Percentiles rank a stretch among this genome's conserved stretches.
phyloP scores from a whole-genome alignment of 2,113 vertebrate genomes.

The Thryonomys swinderianus region DNA sequence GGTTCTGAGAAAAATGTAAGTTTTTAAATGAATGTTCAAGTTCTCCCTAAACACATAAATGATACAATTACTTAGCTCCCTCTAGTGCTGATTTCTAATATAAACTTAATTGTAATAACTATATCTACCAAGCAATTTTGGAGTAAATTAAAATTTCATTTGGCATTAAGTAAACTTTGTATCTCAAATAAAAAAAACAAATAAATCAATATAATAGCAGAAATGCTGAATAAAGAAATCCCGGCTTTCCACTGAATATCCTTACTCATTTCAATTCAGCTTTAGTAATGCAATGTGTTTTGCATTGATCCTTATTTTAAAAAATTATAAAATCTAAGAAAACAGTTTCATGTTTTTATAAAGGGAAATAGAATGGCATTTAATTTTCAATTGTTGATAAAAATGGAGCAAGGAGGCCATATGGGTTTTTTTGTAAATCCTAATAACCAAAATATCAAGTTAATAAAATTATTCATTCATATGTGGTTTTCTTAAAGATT shows the following conservation, averaged over 20 bases:
- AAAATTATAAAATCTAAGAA: not conserved
- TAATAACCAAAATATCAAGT: not conserved
- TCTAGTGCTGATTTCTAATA: constrained; percentile 93
- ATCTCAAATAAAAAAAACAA: constrained; percentile 68
- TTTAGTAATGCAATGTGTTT: not conserved
- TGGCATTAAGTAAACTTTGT: constrained; percentile 84
- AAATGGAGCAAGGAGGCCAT: accelerated
- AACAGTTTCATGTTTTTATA: not conserved
- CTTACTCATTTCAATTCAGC: not conserved
- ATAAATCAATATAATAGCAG: constrained; percentile 22
- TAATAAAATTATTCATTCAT: constrained; percentile 10
- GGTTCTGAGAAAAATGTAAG: constrained; percentile 86
- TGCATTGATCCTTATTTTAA: not conserved
- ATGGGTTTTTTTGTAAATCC: not conserved
- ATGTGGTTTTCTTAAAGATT: not conserved
- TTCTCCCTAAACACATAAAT: constrained; percentile 83
- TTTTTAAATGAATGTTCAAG: constrained; percentile 87
- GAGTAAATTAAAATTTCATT: constrained; percentile 89
- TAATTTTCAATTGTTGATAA: not conserved
- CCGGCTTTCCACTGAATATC: constrained; percentile 27
- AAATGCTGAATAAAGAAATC: constrained; percentile 57
- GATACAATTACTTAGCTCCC: constrained; percentile 95
- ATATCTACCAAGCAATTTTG: constrained; percentile 82
- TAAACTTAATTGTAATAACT: constrained; percentile 83
- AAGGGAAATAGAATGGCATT: not conserved